A percentile compares a stretch with the other conserved stretches of the same genome.
phyloP scores from a whole-genome alignment of 2,797 vertebrate species.

The Crocidura indochinensis region DNA sequence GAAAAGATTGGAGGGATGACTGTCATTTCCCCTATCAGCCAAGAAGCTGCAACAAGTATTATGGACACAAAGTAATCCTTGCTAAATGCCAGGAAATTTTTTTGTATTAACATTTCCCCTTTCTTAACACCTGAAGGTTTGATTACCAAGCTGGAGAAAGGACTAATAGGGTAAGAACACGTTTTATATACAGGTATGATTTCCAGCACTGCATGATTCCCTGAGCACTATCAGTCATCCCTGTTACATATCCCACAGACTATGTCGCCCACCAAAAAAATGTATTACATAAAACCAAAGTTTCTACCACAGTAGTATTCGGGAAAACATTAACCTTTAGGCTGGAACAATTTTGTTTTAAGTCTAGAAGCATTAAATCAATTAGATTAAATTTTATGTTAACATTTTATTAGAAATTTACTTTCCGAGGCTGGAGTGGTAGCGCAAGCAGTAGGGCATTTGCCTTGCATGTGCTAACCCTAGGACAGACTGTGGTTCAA shows the following conservation, averaged over 20 bases:
- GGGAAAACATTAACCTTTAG: slow-evolving; percentile 35
- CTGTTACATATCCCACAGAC: too few relatives aligned
- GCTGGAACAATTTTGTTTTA: background rate
- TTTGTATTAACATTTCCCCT: slow-evolving; percentile 6
- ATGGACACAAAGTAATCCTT: background rate
- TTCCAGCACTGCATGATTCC: too few relatives aligned
- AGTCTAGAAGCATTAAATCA: background rate
- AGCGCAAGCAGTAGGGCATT: too few relatives aligned
- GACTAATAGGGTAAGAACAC: too few relatives aligned
- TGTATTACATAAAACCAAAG: background rate
- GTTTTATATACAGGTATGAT: too few relatives aligned
- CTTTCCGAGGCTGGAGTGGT: too few relatives aligned
- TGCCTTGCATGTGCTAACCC: too few relatives aligned
- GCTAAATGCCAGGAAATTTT: background rate
- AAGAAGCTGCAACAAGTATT: background rate
- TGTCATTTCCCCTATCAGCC: background rate
- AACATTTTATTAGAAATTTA: slow-evolving; percentile 13
- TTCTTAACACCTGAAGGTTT: slow-evolving; percentile 43
- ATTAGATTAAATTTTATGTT: slow-evolving; percentile 49
- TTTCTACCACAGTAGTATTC: slow-evolving; percentile 28
- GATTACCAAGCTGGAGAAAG: background rate
- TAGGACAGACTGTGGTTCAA: too few relatives aligned
- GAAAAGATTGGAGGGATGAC: too few relatives aligned
- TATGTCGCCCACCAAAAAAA: too few relatives aligned
- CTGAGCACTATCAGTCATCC: too few relatives aligned